A percentile compares a stretch with the other conserved stretches of the same genome.
Conservation (phyloP, 2,888 invertebrate species). For the Synanthedon andrenaeformis region DNA sequence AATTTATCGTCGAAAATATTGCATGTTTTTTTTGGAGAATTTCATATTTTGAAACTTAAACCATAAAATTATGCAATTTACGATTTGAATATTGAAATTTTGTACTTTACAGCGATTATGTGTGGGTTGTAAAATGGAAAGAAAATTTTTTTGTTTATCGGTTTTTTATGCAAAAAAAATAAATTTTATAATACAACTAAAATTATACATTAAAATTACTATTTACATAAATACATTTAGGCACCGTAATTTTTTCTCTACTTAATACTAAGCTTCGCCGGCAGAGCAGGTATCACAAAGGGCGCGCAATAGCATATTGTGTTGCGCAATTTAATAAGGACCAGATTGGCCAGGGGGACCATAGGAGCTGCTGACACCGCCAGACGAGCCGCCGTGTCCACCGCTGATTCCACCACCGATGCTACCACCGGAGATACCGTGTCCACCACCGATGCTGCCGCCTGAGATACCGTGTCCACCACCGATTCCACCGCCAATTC, state of each 20-base stretch:
- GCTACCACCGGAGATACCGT: constrained; percentile 27
- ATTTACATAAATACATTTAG: constrained; percentile 72
- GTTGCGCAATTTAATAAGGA: constrained; percentile 68
- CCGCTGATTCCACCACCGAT: constrained; percentile 30
- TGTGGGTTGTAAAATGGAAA: constrained; percentile 13
- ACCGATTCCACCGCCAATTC: constrained; percentile 24
- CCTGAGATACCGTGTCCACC: constrained; percentile 15
- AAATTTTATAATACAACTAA: constrained; percentile 63
- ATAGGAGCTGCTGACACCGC: constrained; percentile 70
- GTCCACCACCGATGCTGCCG: constrained; percentile 6
- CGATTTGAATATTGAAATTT: too few relatives aligned
- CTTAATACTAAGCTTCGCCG: constrained; percentile 64
- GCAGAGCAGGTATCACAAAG: constrained; percentile 66
- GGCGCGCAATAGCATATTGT: constrained; percentile 20
- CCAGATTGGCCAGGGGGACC: constrained; percentile 77
- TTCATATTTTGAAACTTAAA: too few relatives aligned
- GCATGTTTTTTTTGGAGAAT: too few relatives aligned
- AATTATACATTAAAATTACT: constrained; percentile 68
- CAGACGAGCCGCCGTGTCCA: constrained; percentile 33
- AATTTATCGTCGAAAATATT: background rate
- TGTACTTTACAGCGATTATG: background rate
- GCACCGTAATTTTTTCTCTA: constrained; percentile 71
- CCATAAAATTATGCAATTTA: too few relatives aligned
- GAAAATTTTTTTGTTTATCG: constrained; percentile 33
- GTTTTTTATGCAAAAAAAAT: constrained; percentile 61